Evolutionary conservation across 2,113 vertebrate species (phyloP).

Genomic region (Lophochroa leadbeateri): DNA sequence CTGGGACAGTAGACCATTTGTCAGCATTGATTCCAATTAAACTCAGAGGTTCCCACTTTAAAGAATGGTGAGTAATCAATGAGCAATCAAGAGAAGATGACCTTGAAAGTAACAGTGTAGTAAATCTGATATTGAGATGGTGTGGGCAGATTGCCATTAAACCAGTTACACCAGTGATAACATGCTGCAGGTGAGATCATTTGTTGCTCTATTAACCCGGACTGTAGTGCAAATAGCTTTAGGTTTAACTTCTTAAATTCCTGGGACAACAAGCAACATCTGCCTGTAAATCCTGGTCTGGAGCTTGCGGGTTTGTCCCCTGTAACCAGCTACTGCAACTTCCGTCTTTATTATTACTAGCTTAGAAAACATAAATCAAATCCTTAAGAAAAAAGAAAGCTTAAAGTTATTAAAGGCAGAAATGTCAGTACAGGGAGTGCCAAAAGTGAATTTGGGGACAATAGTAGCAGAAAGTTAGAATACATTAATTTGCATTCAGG

Average conservation of each 20-base stretch:
- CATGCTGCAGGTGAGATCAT: background rate
- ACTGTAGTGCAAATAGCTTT: background rate
- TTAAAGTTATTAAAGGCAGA: background rate
- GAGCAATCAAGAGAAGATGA: conserved; percentile 21
- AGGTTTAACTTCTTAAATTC: background rate
- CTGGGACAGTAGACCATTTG: background rate
- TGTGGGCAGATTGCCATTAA: background rate
- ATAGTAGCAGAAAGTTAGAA: background rate
- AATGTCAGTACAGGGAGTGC: background rate
- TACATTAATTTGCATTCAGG: background rate
- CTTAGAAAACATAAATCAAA: background rate
- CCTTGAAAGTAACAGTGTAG: background rate
- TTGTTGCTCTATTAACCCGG: background rate
- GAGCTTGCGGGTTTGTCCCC: background rate
- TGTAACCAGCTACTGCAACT: background rate
- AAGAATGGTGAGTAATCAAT: conserved; percentile 29
- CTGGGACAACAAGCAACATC: background rate
- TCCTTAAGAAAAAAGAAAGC: background rate
- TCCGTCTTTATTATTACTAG: background rate
- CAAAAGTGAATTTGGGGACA: background rate
- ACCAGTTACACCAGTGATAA: background rate
- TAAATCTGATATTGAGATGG: background rate
- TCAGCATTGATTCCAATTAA: conserved; percentile 35
- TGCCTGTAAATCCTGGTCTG: background rate
- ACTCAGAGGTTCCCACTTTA: background rate